Evolutionary conservation across 2,113 vertebrate genomes (phyloP).

Genomic region (Sinocyclocheilus anophthalmus): DNA sequence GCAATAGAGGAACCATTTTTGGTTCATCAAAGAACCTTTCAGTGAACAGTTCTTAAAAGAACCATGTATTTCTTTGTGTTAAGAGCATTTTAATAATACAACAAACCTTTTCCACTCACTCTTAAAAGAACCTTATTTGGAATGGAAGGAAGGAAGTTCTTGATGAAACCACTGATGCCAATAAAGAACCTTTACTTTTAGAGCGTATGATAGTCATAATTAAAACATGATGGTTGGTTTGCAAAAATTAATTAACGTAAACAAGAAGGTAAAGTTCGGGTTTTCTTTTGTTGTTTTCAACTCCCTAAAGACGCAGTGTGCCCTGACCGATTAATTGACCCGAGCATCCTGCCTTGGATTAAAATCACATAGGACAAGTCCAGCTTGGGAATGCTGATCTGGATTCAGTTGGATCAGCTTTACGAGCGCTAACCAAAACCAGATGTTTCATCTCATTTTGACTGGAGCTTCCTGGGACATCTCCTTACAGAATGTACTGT

Average conservation of each 20-base stretch:
- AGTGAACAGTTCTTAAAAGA: no score
- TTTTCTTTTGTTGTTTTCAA: conserved; percentile 44
- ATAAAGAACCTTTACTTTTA: no score
- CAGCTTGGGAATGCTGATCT: conserved; percentile 55
- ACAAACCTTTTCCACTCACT: no score
- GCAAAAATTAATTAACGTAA: conserved; percentile 36
- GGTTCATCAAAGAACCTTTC: no score
- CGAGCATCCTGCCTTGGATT: conserved; percentile 67
- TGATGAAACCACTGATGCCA: no score
- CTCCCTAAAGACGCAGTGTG: conserved; percentile 57
- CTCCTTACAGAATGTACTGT: conserved; percentile 16
- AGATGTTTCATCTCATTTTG: conserved; percentile 69
- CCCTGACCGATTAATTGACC: conserved; percentile 68
- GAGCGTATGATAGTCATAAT: background rate
- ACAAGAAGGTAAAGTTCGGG: conserved; percentile 52
- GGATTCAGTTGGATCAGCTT: conserved; percentile 55
- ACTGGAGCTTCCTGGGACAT: conserved; percentile 53
- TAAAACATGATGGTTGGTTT: conserved; percentile 35
- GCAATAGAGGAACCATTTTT: no score
- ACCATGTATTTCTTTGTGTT: no score
- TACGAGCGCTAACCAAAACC: conserved; percentile 71
- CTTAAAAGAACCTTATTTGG: no score
- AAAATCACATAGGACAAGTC: conserved; percentile 57
- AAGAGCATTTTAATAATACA: no score
- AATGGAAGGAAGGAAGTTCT: no score